Evolutionary conservation across 2,113 vertebrate genomes (phyloP), one percentile per base, ranked within the genome.

Genomic region (Odocoileus hemionus): DNA sequence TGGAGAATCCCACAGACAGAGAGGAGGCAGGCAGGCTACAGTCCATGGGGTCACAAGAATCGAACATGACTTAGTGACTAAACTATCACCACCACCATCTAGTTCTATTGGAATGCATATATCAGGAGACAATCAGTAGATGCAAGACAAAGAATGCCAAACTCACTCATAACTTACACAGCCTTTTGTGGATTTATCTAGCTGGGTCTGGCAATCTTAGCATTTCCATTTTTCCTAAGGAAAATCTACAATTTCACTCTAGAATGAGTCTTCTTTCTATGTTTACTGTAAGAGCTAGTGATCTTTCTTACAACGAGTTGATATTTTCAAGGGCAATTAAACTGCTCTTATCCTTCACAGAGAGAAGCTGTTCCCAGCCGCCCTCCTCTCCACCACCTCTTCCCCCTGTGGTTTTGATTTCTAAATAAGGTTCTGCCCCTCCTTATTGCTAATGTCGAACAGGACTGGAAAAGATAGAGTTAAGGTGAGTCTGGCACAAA

Each of bases 111-210:
- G 33, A 60, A 60, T 23, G 64, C 54, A 7, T 26, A 61, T 89
- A 97, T 92, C 94, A 95, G 87, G 79, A 97, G 97, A 95, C 70
- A 94, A 45, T 95, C 58, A 95, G 74, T 70, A 92, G 79, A 98
- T 96, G 64, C 84, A 96, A 96, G 84, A 70, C 95, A 97, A 97
- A 87, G 97, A 96, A 92, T 97, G 97, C 94, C 82, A 96, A 26
- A 28, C 80, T 94, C 96, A 86, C 33, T 88, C 26, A 43, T 25
- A 43, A 43, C 21, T 26, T 58, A 89, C 93, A 78, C 19, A 17
- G 17, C 28, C n/a, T 97, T 96, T 61, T 91, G 19, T 89, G 95
- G 70, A 91, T 98, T 98, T 98, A 86, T 36, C 76, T 96, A 84
- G 50, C 74, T 83, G 54, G 85, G 15, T 70, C 82, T 80, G 95